Percentiles rank a stretch among this genome's conserved stretches.
These are phyloP conservation scores for Caenorhabditis becei DNA, from an alignment of 2,888 invertebrate genomes.

Conservation along the genomic window DNA sequence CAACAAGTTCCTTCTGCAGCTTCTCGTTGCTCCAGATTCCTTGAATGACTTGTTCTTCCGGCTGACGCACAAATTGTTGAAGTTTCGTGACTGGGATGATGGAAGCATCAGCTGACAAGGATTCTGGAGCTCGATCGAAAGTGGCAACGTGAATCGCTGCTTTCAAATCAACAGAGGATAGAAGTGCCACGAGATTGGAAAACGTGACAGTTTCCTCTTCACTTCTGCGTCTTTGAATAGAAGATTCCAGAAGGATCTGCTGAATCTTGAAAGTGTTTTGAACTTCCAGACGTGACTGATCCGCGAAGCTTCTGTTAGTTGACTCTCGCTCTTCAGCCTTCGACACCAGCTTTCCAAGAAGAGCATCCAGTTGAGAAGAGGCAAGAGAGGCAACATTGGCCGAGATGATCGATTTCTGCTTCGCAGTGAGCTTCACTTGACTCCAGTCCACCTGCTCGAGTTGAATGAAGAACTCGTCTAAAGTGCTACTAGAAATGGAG, in stretches of 20 bases:
- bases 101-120: slow-evolving; percentile 2
- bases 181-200: slow-evolving; percentile 32
- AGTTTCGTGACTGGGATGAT: slow-evolving; percentile 34
- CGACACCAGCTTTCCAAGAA: slow-evolving; percentile 17
- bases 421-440: slow-evolving; percentile 26
- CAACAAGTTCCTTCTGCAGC: slow-evolving; percentile 17
- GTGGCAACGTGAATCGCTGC: slow-evolving; percentile 29
- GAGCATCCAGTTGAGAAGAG: slow-evolving; percentile 1
- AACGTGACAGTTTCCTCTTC: slow-evolving; percentile 23
- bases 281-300: slow-evolving; percentile 13
- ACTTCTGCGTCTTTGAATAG: background rate
- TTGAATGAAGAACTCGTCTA: slow-evolving; percentile 29
- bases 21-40: slow-evolving; percentile 60
- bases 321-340: slow-evolving; percentile 18
- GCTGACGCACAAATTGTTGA: slow-evolving; percentile 35
- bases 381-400: slow-evolving; percentile 28
- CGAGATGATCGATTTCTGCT: slow-evolving; percentile 26
- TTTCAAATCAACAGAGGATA: slow-evolving; percentile 27
- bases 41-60: slow-evolving; percentile 46
- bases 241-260: slow-evolving; percentile 20
- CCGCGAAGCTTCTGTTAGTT: background rate
- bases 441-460: slow-evolving; percentile 42
- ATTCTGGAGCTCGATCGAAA: slow-evolving; percentile 36
- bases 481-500: slow-evolving; percentile 17
- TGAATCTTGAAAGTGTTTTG: slow-evolving; percentile 46